Conservation (phyloP, 92 coral and sea anemone genomes). For the Ricordea florida region DNA sequence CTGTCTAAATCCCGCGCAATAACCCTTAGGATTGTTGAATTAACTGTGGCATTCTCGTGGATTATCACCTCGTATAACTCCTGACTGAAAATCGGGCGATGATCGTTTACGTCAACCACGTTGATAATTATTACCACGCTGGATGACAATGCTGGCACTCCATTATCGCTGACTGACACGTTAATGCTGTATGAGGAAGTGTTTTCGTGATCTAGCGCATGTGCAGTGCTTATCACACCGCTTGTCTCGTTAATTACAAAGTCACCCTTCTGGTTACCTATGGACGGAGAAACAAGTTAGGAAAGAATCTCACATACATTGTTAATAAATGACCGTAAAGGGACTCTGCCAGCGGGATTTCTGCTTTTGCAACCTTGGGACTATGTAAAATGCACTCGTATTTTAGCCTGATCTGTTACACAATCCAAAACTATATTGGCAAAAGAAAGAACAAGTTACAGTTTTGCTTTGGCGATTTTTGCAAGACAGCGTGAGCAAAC, state of each 20-base stretch:
- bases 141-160: conserved; percentile 43
- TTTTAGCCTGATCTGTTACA: too few relatives aligned
- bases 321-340: too few relatives aligned
- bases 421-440: too few relatives aligned
- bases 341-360: too few relatives aligned
- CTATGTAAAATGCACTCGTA: too few relatives aligned
- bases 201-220: conserved; percentile 52
- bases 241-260: conserved; percentile 38
- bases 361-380: too few relatives aligned
- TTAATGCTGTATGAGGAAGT: conserved; percentile 38
- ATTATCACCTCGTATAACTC: conserved; percentile 43
- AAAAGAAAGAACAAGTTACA: too few relatives aligned
- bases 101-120: conserved; percentile 55
- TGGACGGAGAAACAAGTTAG: not conserved
- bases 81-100: conserved; percentile 50
- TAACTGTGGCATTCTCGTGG: conserved; percentile 49
- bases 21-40: conserved; percentile 33
- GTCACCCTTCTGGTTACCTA: conserved; percentile 47
- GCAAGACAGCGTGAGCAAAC: too few relatives aligned
- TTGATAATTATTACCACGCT: conserved; percentile 2
- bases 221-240: conserved; percentile 37
- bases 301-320: not conserved
- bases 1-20: conserved; percentile 51
- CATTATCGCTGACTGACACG: conserved; percentile 53
- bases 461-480: too few relatives aligned